A percentile compares a stretch with the other conserved stretches of the same genome.
These are phyloP conservation scores for Hypotaenidia philippensis DNA, from an alignment of 2,797 vertebrate genomes.

Conservation along the genomic window DNA sequence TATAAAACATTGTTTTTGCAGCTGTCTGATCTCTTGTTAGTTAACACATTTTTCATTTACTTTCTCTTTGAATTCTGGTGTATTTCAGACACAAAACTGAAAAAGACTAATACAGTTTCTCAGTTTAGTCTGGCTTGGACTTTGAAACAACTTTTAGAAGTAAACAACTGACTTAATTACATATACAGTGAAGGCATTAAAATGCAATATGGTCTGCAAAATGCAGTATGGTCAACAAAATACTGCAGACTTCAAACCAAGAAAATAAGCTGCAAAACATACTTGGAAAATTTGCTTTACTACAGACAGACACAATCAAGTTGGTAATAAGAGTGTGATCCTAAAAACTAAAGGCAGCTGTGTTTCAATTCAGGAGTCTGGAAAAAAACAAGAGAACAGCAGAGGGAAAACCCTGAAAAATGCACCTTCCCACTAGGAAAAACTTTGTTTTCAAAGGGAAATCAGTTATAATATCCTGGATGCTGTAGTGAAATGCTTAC, in stretches of 20 bases:
- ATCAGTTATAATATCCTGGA: neutral
- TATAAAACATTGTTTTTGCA: constrained; percentile 63
- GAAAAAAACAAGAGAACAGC: neutral
- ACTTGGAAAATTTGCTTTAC: neutral
- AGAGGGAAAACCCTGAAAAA: neutral
- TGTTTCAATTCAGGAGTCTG: neutral
- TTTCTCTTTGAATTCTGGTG: constrained; percentile 1
- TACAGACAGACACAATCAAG: neutral
- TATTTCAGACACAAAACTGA: constrained; percentile 40
- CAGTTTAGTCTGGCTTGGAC: constrained; percentile 58
- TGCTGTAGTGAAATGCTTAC: neutral
- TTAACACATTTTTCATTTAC: constrained; percentile 34
- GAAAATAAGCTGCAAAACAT: neutral
- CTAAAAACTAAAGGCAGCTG: neutral
- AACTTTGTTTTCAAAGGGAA: neutral
- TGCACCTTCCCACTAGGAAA: neutral
- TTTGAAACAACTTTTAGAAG: constrained; percentile 48
- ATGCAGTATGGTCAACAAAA: neutral
- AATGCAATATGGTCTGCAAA: constrained; percentile 26
- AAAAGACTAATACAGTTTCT: constrained; percentile 28
- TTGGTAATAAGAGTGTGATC: neutral
- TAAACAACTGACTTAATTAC: constrained; percentile 65
- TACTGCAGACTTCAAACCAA: neutral
- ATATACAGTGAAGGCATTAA: constrained; percentile 45
- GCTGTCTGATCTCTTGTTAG: constrained; percentile 41